Percentiles rank a stretch among this genome's conserved stretches.
Conservation (phyloP, 2,113 vertebrate genomes). For the Donacobius atricapilla region DNA sequence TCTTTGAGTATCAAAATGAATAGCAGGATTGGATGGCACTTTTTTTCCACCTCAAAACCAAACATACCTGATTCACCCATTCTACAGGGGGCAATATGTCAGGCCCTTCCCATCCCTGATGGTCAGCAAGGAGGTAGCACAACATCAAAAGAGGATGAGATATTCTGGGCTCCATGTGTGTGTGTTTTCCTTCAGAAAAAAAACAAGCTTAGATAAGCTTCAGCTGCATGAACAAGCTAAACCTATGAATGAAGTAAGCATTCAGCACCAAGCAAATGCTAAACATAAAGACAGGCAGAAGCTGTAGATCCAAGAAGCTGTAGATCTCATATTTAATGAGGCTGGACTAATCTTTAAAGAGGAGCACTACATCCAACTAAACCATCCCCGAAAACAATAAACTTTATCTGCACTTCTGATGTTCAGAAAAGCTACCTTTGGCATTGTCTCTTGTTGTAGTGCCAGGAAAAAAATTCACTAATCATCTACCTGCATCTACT, state of each 20-base stretch:
- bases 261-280: not conserved
- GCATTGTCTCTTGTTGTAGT: not conserved
- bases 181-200: not conserved
- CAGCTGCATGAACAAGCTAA: not conserved
- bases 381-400: not conserved
- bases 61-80: not conserved
- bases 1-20: not conserved
- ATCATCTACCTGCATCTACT: not conserved
- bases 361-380: not conserved
- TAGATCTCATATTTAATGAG: not conserved
- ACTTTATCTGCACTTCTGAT: not conserved
- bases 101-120: not conserved
- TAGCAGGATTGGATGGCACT: not conserved
- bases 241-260: not conserved
- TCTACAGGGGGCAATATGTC: not conserved
- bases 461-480: not conserved
- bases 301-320: not conserved
- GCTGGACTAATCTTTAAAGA: not conserved
- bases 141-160: not conserved
- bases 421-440: conserved; percentile 1
- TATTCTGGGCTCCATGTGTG: not conserved
- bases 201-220: not conserved
- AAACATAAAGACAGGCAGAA: not conserved
- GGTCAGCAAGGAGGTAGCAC: not conserved
- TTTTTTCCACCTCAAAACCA: not conserved